Base-by-base conservation (phyloP, 2,797 vertebrate species). In the Chromis chromis region DNA sequence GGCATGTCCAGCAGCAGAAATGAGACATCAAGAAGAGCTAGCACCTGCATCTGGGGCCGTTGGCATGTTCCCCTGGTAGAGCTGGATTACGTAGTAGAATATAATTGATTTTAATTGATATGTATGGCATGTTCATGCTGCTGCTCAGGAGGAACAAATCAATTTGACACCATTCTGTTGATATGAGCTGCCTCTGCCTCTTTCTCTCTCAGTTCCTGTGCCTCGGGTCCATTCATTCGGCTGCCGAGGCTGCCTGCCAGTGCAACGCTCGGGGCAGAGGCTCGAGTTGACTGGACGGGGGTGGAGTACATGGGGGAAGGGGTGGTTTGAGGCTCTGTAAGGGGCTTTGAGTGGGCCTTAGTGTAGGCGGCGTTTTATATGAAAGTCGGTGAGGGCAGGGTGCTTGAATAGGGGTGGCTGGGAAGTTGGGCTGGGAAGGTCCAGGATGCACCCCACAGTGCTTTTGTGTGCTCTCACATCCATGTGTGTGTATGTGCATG, bases 371-470 rank as follows among this genome's bases (percentile, higher is more conserved):
- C 67, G 76, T 90, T 92, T 91, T 89, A 91, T 92, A 82, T 85
- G 86, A 90, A 91, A 91, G 90, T 92, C 77, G 85, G 82, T 53
- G 76, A 92, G 90, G 90, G 89, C 89, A 90, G 68, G 81, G 70
- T 42, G 79, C 74, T 72, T 93, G 91, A 92, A 93, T 93, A 90
- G 89, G 86, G 90, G 88, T 70, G 86, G 89, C 92, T 91, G 90
- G 86, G 89, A 89, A 92, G 89, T 90, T 90, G 88, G 73, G 86
- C 87, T 90, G 83, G 81, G 91, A 92, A 92, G 90, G 90, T 86
- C 89, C 90, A 92, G 88, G 91, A 92, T 93, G 93, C 93, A 91
- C 92, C 93, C 92, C 89, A 88, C 82, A 49, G 91, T 88, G 91
- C 92, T 90, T 92, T 94, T 93, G 91, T 94, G 88, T 36, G 70